phyloP scores from a whole-genome alignment of 2,888 invertebrate genomes.

The Chrysotoxum bicinctum region DNA sequence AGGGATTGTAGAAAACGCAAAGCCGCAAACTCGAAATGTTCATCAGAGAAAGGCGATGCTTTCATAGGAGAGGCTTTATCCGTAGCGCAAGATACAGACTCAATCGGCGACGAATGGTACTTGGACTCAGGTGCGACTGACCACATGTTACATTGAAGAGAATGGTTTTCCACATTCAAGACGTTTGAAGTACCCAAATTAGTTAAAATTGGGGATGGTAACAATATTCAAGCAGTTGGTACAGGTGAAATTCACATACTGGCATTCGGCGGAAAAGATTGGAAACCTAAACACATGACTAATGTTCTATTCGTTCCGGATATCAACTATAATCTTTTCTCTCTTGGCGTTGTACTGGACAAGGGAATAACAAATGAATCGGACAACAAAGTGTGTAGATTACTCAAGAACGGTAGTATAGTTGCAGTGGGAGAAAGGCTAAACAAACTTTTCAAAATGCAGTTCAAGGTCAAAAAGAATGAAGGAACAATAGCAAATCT shows the following conservation, averaged over 20 bases:
- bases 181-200: neutral
- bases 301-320: too few relatives aligned
- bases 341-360: neutral
- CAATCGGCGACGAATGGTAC: neutral
- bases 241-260: neutral
- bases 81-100: too few relatives aligned
- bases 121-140: neutral
- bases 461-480: too few relatives aligned
- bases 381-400: neutral
- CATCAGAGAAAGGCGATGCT: neutral
- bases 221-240: neutral
- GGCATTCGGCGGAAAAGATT: too few relatives aligned
- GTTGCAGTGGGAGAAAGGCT: too few relatives aligned
- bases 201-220: neutral
- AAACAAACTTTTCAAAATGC: too few relatives aligned
- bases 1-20: neutral
- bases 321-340: slow-evolving; percentile 1
- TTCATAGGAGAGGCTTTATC: too few relatives aligned
- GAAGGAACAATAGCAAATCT: too few relatives aligned
- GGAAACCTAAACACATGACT: too few relatives aligned
- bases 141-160: neutral
- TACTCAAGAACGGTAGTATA: too few relatives aligned
- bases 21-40: neutral
- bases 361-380: neutral
- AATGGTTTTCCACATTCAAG: too few relatives aligned